Base-by-base conservation (phyloP, 64 coral and sea anemone genomes). In the Porites lutea region DNA sequence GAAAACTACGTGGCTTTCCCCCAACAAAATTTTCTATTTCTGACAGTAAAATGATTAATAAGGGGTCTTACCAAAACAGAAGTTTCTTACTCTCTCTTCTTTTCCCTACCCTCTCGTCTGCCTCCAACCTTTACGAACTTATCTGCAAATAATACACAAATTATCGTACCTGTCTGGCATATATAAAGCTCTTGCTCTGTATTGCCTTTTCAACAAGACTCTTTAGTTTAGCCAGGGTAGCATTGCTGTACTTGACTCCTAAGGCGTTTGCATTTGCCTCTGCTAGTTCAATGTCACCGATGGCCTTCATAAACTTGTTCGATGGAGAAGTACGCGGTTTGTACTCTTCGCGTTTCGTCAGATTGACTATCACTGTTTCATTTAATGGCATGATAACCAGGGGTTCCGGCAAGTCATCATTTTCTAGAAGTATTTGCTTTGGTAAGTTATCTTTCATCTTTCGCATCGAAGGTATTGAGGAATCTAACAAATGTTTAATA, bases 271-370 rank as follows among this genome's bases (percentile, higher is more conserved):
- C 90, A 13, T 96, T 80, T 3, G 90, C 86, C 2, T 89, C 59
- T 0, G 83, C 90, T 12, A 86, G 90, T 45, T 96, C 95, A 22
- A 96, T 96, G 13, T 71, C 81, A 8, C 74, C 93, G 22, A 96
- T 74, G 13, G 87, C 87, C 14, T 88, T 78, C 13, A 96, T 65
- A 21, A 96, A 96, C 13, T 88, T 70, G 59, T 96, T 96, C 3
- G 90, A 96, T 6, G 91, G 95, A 0, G 95, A 92, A 4, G 72
- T 11, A 6, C 91, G 87, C 10, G 68, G 77, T 69, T 79, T 59
- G 54, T 92, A 96, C 7, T 74, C 65, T 53, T 92, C 93, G 3
- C 82, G 53, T 71, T 48, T 79, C 48, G 67, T 65, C 52, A 80
- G 55, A 66, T 79, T 88, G 0, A 64, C 88, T 8, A 93, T 69